These are phyloP conservation scores for Incurvaria masculella DNA, from an alignment of 2,888 invertebrate species.

Conservation along the genomic window DNA sequence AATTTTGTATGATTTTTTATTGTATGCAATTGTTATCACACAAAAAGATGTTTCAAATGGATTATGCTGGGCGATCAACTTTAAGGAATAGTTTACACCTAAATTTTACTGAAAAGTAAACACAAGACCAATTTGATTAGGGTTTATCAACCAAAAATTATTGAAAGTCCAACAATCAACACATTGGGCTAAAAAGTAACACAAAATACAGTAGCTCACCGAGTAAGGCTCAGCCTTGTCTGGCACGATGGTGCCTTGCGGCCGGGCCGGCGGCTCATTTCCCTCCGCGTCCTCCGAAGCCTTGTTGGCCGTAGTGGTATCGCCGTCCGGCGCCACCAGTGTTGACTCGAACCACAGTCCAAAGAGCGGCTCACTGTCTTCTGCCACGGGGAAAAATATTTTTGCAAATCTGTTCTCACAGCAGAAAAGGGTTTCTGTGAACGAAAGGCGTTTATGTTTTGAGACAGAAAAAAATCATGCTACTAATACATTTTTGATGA, in stretches of 20 bases:
- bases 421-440: no score
- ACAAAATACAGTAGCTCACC: conserved; percentile 25
- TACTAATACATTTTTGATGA: no score
- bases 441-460: no score
- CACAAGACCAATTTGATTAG: neutral
- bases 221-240: conserved; percentile 52
- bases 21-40: no score
- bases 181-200: no score
- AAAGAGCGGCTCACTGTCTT: conserved; percentile 81
- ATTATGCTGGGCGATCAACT: no score
- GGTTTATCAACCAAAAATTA: no score
- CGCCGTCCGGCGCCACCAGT: conserved; percentile 72
- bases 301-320: conserved; percentile 50
- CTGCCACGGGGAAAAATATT: conserved; percentile 29
- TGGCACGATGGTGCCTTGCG: conserved; percentile 44
- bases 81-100: no score
- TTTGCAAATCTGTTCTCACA: conserved; percentile 15
- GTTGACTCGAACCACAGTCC: conserved; percentile 96
- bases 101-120: neutral
- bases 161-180: no score
- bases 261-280: conserved; percentile 36
- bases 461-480: no score
- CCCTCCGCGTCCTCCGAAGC: conserved; percentile 48
- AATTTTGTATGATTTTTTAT: no score
- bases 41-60: no score